phyloP scores from a whole-genome alignment of 2,888 invertebrate species.

The Orchesellides sinensis region DNA sequence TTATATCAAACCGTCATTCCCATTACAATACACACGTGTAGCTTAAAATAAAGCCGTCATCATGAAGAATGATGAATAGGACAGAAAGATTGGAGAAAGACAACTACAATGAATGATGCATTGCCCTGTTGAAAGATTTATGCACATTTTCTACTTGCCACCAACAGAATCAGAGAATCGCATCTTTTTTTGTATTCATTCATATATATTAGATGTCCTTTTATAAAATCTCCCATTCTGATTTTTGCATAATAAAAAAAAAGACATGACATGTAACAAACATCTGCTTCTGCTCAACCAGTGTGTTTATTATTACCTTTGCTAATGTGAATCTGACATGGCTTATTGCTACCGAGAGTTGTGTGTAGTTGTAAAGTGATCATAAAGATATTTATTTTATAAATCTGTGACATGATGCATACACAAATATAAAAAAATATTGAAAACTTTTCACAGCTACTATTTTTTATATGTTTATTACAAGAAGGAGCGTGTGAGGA shows the following conservation, averaged over 20 bases:
- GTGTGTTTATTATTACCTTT: conserved; percentile 43
- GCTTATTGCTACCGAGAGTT: conserved; percentile 25
- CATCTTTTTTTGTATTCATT: not conserved
- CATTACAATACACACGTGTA: not conserved
- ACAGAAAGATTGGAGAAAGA: not conserved
- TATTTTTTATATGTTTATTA: not conserved
- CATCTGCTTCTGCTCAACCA: conserved; percentile 37
- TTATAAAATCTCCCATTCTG: too few species aligned
- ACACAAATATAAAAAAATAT: not conserved
- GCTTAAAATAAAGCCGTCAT: conserved; percentile 32
- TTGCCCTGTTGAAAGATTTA: conserved; percentile 54
- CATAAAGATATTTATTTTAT: not conserved
- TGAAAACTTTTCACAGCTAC: not conserved
- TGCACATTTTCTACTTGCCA: conserved; percentile 17
- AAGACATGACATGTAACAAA: conserved; percentile 28
- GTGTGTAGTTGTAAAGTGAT: not conserved
- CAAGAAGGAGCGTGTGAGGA: not conserved
- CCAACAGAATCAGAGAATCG: not conserved
- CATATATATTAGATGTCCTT: too few species aligned
- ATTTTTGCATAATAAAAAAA: not conserved
- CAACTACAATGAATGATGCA: conserved; percentile 49
- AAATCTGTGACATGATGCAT: not conserved
- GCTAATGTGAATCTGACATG: conserved; percentile 52
- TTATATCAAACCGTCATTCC: not conserved
- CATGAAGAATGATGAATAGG: conserved; percentile 9